Percentiles rank a stretch among this genome's conserved stretches.
These are phyloP conservation scores for Diadromus collaris DNA, from an alignment of 2,888 invertebrate genomes.

Conservation along the genomic window DNA sequence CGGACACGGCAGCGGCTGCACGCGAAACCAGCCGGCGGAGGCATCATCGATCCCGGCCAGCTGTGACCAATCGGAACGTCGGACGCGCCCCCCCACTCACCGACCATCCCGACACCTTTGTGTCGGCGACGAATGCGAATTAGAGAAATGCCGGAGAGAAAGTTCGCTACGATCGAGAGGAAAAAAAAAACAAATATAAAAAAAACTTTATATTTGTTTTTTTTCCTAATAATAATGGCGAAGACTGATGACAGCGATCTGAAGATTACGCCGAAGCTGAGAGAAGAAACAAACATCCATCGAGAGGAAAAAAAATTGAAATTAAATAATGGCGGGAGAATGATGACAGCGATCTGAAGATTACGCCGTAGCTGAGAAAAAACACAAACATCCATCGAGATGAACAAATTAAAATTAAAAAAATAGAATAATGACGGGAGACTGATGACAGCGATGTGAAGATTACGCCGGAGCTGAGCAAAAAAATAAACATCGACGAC, in stretches of 20 bases:
- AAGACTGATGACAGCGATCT: no score
- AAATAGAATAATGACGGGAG: neutral
- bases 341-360: no score
- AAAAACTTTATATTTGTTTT: no score
- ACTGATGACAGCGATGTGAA: neutral
- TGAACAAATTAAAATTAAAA: neutral
- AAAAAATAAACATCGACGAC: slow-evolving; percentile 31
- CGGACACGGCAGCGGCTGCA: slow-evolving; percentile 58
- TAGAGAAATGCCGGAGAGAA: slow-evolving; percentile 42
- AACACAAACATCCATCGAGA: no score
- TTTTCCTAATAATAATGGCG: no score
- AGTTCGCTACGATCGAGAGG: slow-evolving; percentile 26
- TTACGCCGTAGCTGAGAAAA: no score
- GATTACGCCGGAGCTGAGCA: slow-evolving; percentile 18
- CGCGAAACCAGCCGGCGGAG: slow-evolving; percentile 54
- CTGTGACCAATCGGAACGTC: slow-evolving; percentile 71
- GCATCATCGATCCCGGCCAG: slow-evolving; percentile 74
- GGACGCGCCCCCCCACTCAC: slow-evolving; percentile 41
- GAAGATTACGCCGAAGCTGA: no score
- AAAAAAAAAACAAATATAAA: slow-evolving; percentile 8
- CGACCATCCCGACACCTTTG: slow-evolving; percentile 38
- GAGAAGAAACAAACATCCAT: no score
- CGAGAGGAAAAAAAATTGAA: no score
- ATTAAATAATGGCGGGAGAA: neutral
- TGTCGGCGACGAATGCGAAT: slow-evolving; percentile 26